phyloP scores from a whole-genome alignment of 64 coral and sea anemone species.

The Pachyseris speciosa region DNA sequence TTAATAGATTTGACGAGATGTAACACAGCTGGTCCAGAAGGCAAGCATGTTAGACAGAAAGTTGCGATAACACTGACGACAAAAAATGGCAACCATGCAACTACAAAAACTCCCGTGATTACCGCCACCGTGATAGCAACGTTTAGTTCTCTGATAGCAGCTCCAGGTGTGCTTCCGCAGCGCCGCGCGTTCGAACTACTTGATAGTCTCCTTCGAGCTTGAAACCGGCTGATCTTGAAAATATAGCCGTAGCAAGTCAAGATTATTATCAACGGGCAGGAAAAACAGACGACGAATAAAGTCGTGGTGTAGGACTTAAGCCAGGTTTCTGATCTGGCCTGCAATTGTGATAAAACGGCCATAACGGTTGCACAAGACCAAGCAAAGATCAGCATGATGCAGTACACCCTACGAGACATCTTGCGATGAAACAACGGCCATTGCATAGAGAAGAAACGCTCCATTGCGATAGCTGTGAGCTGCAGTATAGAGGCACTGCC shows the following conservation, averaged over 20 bases:
- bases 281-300: conserved; percentile 52
- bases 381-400: conserved; percentile 41
- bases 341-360: conserved; percentile 63
- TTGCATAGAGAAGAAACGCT: conserved; percentile 67
- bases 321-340: conserved; percentile 36
- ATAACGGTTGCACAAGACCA: conserved; percentile 66
- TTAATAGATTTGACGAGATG: conserved; percentile 64
- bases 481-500: conserved; percentile 77
- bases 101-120: conserved; percentile 71
- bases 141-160: conserved; percentile 47
- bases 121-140: conserved; percentile 62
- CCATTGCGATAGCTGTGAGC: conserved; percentile 74
- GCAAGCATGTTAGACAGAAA: conserved; percentile 37
- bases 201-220: conserved; percentile 3
- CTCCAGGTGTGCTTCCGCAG: conserved; percentile 20
- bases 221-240: conserved; percentile 57
- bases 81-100: conserved; percentile 81
- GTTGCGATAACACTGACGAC: conserved; percentile 64
- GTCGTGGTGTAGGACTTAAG: conserved; percentile 33
- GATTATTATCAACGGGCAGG: conserved; percentile 73
- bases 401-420: conserved; percentile 37
- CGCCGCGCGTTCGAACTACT: not conserved
- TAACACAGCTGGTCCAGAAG: not conserved
- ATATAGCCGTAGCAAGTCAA: conserved; percentile 59
- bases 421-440: conserved; percentile 77